Conservation (phyloP, 2,113 vertebrate species). For the Potamarius usumacintae region DNA sequence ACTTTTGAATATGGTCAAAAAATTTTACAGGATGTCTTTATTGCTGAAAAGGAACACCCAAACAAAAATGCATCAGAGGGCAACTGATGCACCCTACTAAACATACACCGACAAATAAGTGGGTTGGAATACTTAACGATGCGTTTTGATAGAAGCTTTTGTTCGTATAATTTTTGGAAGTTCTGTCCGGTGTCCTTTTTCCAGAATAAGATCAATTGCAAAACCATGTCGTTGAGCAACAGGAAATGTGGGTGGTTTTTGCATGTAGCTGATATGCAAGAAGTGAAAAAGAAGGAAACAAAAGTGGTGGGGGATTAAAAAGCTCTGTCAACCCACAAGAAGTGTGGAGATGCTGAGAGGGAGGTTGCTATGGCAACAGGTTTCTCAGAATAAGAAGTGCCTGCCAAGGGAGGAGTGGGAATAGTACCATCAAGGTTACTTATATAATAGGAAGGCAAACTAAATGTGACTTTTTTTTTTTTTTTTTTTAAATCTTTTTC, state of each 20-base stretch:
- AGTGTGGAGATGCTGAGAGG: conserved; percentile 62
- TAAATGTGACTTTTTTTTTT: conserved; percentile 9
- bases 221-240: conserved; percentile 4
- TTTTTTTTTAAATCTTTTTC: background rate
- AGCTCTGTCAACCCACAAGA: conserved; percentile 54
- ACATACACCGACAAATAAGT: background rate
- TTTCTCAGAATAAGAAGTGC: conserved; percentile 61
- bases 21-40: no score
- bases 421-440: conserved; percentile 59
- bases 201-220: background rate
- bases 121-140: background rate
- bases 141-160: background rate
- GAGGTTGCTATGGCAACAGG: conserved; percentile 72
- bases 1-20: no score
- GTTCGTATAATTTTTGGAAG: background rate
- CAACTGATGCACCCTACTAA: background rate
- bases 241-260: conserved; percentile 5
- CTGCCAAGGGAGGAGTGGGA: conserved; percentile 53
- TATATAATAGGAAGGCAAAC: conserved; percentile 58
- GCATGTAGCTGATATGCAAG: background rate
- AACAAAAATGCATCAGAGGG: no score
- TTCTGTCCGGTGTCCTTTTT: background rate
- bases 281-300: background rate
- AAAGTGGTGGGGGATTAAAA: conserved; percentile 45
- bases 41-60: no score